Evolutionary conservation across 2,888 invertebrate species (phyloP).

Genomic region (Cryptops parisi): DNA sequence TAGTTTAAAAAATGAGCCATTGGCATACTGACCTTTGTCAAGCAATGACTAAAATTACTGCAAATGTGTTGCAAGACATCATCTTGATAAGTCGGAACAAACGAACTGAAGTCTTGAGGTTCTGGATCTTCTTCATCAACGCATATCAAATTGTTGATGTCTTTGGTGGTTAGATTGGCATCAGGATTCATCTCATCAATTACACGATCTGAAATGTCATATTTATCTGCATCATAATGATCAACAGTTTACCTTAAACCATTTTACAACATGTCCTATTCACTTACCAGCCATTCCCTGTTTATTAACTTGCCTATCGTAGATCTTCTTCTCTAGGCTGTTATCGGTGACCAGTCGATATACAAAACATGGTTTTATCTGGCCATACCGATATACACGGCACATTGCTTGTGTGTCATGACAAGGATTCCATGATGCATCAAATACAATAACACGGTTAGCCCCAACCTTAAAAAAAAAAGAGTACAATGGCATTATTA

Average conservation of each 20-base stretch:
- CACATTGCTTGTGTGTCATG: conserved; percentile 97
- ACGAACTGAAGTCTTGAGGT: conserved; percentile 51
- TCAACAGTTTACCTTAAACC: neutral
- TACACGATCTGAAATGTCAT: conserved; percentile 54
- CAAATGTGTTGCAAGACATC: conserved; percentile 58
- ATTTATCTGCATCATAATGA: neutral
- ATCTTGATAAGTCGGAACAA: conserved; percentile 62
- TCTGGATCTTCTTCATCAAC: conserved; percentile 76
- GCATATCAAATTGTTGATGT: conserved; percentile 51
- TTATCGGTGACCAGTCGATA: conserved; percentile 95
- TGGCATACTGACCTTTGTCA: conserved; percentile 41
- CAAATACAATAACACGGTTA: conserved; percentile 91
- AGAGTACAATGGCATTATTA: neutral
- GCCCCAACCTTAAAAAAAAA: conserved; percentile 65
- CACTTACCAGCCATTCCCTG: conserved; percentile 71
- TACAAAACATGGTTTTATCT: conserved; percentile 84
- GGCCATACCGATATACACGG: conserved; percentile 88
- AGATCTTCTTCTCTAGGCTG: conserved; percentile 93
- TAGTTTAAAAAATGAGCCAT: too few relatives aligned
- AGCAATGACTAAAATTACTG: conserved; percentile 33
- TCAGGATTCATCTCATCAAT: conserved; percentile 98
- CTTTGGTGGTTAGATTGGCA: conserved; percentile 42
- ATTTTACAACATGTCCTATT: conserved; percentile 4
- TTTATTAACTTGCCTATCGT: conserved; percentile 94
- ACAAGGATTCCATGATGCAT: conserved; percentile 99